A percentile compares a stretch with the other conserved stretches of the same genome.
Conservation (phyloP, 2,797 vertebrate genomes). For the Acrossocheilus fasciatus region DNA sequence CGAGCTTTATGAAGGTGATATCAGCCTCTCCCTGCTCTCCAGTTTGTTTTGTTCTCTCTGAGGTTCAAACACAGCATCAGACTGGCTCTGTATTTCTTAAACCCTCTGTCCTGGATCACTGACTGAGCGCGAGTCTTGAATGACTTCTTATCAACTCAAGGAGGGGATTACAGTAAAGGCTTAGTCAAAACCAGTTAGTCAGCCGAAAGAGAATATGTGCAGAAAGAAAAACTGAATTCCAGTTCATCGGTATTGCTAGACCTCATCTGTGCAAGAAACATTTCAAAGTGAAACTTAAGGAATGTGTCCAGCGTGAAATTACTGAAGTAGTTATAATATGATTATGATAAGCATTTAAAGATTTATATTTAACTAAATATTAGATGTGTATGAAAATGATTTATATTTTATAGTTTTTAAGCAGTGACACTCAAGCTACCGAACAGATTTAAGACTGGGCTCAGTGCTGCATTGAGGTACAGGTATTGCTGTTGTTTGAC, state of each 20-base stretch:
- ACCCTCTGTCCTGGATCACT: background rate
- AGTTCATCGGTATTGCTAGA: background rate
- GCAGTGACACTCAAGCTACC: background rate
- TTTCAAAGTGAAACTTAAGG: background rate
- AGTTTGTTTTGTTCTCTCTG: background rate
- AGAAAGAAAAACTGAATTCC: background rate
- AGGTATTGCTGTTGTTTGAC: background rate
- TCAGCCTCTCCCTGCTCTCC: background rate
- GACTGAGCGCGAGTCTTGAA: background rate
- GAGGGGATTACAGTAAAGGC: background rate
- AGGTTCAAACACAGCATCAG: background rate
- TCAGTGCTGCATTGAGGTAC: background rate
- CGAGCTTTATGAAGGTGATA: background rate
- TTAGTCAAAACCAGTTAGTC: background rate
- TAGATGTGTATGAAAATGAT: background rate
- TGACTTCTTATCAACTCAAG: background rate
- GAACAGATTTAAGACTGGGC: background rate
- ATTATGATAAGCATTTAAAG: background rate
- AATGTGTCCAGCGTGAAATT: background rate
- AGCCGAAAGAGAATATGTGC: background rate
- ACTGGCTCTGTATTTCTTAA: background rate
- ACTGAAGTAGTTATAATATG: background rate
- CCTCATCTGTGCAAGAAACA: background rate
- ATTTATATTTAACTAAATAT: background rate
- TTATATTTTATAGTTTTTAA: background rate